Base-by-base conservation (phyloP, 2,113 vertebrate species). In the Centropus bengalensis region DNA sequence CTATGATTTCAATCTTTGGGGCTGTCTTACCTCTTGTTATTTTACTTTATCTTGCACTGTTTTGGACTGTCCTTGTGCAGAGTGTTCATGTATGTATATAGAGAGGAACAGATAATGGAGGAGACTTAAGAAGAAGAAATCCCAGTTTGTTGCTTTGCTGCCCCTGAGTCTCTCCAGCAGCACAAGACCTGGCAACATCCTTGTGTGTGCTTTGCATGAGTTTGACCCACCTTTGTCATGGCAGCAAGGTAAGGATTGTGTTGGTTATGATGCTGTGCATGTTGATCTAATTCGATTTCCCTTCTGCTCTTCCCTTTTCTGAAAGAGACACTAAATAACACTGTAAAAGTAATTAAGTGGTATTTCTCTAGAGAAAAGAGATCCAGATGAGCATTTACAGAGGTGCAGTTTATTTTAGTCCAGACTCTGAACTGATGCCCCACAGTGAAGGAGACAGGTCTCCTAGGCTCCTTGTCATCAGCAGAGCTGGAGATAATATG, bases 231-330 rank as follows among this genome's bases (percentile, higher is more conserved):
- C 44, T 80, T 80, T 92, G 91, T 73, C 47, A 23, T 28, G 62
- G 60, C 36, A 64, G 66, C 42, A 30, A 75, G 78, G 26, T 78
- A 14, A 77, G 66, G 95, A 95, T 95, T 67, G 17, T 36, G 30
- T 86, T 33, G 14, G 42, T 93, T 93, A 76, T 54, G 81, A 44
- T 40, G 47, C 69, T 89, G 66, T 73, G 36, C 44, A 14, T 87
- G 59, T 96, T 97, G 92, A 90, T 95, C 94, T 92, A 78, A 91
- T 42, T 92, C 64, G 24, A 38, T 95, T 96, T 96, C 58, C 60
- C 12, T 95, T 17, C 33, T 51, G 2, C 11, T 62, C 47, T 60
- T 80, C 24, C 2, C 12, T 95, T 89, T 92, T 42, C 32, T 82
- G 8, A 79, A 54, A 77, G 44, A 82, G 49, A 69, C 23, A 79